Base-by-base conservation (phyloP, 2,113 vertebrate genomes). In the Cavia porcellus region DNA sequence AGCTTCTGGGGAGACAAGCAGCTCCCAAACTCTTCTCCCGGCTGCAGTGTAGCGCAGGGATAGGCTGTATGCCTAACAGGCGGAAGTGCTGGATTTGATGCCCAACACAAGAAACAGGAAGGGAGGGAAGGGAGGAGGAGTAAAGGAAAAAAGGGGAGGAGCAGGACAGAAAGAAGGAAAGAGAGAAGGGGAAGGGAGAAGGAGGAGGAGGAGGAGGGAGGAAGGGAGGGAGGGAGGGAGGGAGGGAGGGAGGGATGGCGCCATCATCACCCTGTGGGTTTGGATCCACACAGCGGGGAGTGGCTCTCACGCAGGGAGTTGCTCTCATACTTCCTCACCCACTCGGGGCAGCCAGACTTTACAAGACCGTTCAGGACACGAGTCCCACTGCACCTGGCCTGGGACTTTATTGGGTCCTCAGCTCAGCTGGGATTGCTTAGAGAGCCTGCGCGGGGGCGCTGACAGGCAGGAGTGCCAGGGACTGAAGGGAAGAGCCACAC, bases 161-260 rank as follows among this genome's bases (percentile, higher is more conserved):
- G 22, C 1, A 28, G 22, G 20, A 1, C 5, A 38, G 19, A 14
- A 20, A 7, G 35, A 15, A 22, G 17, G n/a, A 7, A 24, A 22
- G 11, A 4, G 12, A 5, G 22, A 24, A 45, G 1, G 42, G 4
- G 38, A 5, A 47, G 11, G 20, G 0, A 12, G 4, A 24, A 11
- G 13, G 22, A 10, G 0, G 5, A 38, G 20, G 6, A 22, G 4
- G 42, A 10, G 38, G 10, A 45, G 22, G 19, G 1, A 11, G 4
- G 42, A 4, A 25, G 22, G 20, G 0, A 12, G 70, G 19, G 6
- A 20, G 8, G 35, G 6, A 22, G 17, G n/a, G 3, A 25, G 24
- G 12, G 2, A 14, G 11, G 12, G 12, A 28, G n/a, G 7, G 19
- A 35, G 68, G 14, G 68, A 38, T 38, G 38, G 68, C 7, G 30